phyloP scores from a whole-genome alignment of 2,888 invertebrate species.

The Rhamphomyia laevipes region DNA sequence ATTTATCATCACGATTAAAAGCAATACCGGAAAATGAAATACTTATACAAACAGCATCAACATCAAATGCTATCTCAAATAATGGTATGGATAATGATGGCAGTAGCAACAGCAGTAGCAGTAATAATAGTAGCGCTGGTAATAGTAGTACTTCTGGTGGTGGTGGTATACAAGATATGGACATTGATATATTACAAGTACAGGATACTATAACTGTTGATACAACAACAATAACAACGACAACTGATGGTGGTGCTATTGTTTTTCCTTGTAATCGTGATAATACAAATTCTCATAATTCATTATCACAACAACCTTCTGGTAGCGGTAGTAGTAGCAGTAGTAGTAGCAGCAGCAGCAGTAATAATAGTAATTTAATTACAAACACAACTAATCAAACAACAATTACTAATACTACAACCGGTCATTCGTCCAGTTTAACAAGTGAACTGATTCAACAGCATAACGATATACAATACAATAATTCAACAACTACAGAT shows the following conservation, averaged over 20 bases:
- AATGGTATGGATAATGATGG: slow-evolving; percentile 11
- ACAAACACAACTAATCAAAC: slow-evolving; percentile 8
- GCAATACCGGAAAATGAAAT: slow-evolving; percentile 46
- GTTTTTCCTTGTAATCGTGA: slow-evolving; percentile 18
- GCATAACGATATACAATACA: slow-evolving; percentile 18
- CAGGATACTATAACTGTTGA: slow-evolving; percentile 36
- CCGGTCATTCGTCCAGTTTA: slow-evolving; percentile 5
- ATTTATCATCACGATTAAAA: slow-evolving; percentile 44
- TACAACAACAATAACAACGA: slow-evolving; percentile 13
- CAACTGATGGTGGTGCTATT: slow-evolving; percentile 27
- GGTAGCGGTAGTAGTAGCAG: slow-evolving; percentile 2
- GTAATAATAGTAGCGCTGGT: slow-evolving; percentile 16
- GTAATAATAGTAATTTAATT: slow-evolving; percentile 9
- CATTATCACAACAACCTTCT: slow-evolving; percentile 9
- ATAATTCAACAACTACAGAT: slow-evolving; percentile 14
- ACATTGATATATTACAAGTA: slow-evolving; percentile 47
- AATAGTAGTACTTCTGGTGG: slow-evolving; percentile 5
- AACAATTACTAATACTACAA: slow-evolving; percentile 6
- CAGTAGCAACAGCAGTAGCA: slow-evolving; percentile 27
- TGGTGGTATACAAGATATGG: slow-evolving; percentile 41
- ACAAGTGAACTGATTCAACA: slow-evolving; percentile 12
- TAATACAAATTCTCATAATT: slow-evolving; percentile 10
- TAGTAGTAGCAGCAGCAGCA: slow-evolving; percentile 8
- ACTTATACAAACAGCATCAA: slow-evolving; percentile 36
- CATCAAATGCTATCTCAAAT: slow-evolving; percentile 30